Conservation (phyloP, 2,113 vertebrate species). For the Pavo muticus region DNA sequence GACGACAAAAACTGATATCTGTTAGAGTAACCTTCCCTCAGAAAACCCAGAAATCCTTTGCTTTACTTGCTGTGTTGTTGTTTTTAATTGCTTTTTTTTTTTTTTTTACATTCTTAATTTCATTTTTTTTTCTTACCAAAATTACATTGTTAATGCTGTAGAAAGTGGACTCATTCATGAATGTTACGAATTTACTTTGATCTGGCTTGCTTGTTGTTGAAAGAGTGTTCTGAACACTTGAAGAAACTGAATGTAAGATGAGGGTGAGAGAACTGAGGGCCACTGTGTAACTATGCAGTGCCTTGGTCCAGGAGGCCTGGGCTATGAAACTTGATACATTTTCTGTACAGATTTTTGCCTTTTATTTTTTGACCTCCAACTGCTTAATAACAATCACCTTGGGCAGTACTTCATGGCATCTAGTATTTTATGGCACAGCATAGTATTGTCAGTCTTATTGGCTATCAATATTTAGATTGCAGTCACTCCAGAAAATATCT, state of each 20-base stretch:
- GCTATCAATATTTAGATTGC: conserved; percentile 15
- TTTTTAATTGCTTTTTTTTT: neutral
- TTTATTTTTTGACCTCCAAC: neutral
- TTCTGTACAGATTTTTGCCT: neutral
- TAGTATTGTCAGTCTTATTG: neutral
- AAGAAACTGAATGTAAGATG: conserved; percentile 1
- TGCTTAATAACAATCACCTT: neutral
- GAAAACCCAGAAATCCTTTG: neutral
- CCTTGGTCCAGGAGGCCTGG: neutral
- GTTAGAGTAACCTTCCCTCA: neutral
- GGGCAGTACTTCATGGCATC: neutral
- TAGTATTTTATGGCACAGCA: neutral
- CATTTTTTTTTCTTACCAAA: conserved; percentile 9
- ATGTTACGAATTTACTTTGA: conserved; percentile 19
- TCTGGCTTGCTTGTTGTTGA: conserved; percentile 32
- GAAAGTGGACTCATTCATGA: conserved; percentile 16
- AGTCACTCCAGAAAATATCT: neutral
- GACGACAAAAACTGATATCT: neutral
- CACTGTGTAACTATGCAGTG: neutral
- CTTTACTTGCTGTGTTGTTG: neutral
- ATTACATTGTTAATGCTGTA: conserved; percentile 22
- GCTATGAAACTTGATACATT: neutral
- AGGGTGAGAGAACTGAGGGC: neutral
- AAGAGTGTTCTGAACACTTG: conserved; percentile 14
- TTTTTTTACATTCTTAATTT: conserved; percentile 22